Percentiles rank a stretch among this genome's conserved stretches.
phyloP scores from a whole-genome alignment of 2,113 vertebrate species.

The Lepus americanus region DNA sequence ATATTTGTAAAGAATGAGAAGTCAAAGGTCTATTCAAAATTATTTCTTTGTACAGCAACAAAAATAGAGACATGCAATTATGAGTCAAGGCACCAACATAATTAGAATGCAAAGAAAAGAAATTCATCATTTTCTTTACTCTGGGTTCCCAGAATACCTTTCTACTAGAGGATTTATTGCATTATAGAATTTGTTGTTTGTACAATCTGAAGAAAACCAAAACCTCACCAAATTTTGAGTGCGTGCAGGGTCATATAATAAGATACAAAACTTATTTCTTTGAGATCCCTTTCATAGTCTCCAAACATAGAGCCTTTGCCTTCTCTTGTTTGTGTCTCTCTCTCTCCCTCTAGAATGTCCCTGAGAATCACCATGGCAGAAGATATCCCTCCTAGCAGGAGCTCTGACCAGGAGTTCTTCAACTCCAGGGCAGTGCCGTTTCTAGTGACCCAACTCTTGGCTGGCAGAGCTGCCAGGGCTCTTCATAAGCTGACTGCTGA shows the following conservation, averaged over 20 bases:
- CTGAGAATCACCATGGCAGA: too few relatives aligned
- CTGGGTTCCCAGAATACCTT: background rate
- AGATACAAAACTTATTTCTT: background rate
- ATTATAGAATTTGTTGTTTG: background rate
- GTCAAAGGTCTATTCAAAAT: background rate
- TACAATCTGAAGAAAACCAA: background rate
- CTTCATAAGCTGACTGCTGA: too few relatives aligned
- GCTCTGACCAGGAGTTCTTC: too few relatives aligned
- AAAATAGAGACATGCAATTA: background rate
- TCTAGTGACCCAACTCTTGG: too few relatives aligned
- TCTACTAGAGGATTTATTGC: background rate
- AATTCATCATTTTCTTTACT: background rate
- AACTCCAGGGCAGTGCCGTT: too few relatives aligned
- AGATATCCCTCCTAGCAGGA: too few relatives aligned
- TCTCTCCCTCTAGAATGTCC: background rate
- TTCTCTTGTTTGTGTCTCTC: background rate
- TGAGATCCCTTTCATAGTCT: background rate
- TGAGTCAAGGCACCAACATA: background rate
- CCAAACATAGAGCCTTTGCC: background rate
- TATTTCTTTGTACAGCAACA: background rate
- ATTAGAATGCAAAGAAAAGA: background rate
- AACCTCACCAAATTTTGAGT: background rate
- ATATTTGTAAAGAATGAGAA: background rate
- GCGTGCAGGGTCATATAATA: background rate
- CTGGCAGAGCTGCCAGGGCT: too few relatives aligned